These are phyloP conservation scores for Drosophila miranda DNA, from an alignment of 1,140 invertebrate species.

Conservation along the genomic window DNA sequence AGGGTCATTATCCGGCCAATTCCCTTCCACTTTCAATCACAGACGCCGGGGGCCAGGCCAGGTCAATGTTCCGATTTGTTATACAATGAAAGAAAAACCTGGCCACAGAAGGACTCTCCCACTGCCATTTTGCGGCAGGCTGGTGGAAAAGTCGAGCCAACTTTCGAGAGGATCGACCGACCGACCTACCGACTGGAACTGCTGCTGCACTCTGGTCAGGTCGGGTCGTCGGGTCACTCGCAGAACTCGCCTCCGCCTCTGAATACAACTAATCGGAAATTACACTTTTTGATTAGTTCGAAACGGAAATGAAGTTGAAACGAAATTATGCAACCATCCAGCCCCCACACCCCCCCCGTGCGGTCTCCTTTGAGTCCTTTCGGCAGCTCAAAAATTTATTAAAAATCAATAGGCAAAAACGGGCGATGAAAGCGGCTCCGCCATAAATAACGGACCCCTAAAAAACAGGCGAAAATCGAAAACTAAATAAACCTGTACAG, in stretches of 20 bases:
- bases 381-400: slow-evolving; percentile 72
- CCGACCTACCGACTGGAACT: slow-evolving; percentile 12
- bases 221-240: neutral
- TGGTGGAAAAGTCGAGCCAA: slow-evolving; percentile 32
- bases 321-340: slow-evolving; percentile 69
- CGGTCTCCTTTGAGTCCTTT: slow-evolving; percentile 46
- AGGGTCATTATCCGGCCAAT: slow-evolving; percentile 60
- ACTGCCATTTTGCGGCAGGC: slow-evolving; percentile 12
- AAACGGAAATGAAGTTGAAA: slow-evolving; percentile 80
- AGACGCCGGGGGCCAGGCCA: slow-evolving; percentile 20
- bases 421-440: slow-evolving; percentile 22
- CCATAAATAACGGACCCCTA: slow-evolving; percentile 63
- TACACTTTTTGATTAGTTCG: slow-evolving; percentile 81
- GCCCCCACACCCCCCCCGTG: neutral
- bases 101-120: slow-evolving; percentile 7
- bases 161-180: slow-evolving; percentile 21
- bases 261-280: slow-evolving; percentile 81
- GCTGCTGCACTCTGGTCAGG: slow-evolving; percentile 19
- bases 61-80: slow-evolving; percentile 75
- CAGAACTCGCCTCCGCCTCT: slow-evolving; percentile 23
- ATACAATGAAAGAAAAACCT: slow-evolving; percentile 54
- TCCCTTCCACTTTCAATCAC: slow-evolving; percentile 29
- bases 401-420: slow-evolving; percentile 66
- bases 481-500: slow-evolving; percentile 65
- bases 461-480: slow-evolving; percentile 36